phyloP scores from a whole-genome alignment of 2,797 vertebrate genomes.

The Columba guinea region DNA sequence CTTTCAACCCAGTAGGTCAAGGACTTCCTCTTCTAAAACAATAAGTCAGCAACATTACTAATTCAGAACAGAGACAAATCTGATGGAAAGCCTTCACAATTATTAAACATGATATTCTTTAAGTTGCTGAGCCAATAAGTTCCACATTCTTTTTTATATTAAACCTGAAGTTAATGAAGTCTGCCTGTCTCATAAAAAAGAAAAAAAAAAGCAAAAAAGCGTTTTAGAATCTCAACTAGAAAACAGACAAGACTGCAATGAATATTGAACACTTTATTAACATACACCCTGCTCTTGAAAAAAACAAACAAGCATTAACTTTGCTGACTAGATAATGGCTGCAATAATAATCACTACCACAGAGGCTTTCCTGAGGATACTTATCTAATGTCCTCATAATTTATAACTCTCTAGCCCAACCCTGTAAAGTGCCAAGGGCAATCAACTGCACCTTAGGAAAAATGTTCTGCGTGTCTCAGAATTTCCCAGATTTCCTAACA shows the following conservation, averaged over 20 bases:
- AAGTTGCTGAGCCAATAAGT: constrained; percentile 77
- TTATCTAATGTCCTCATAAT: constrained; percentile 54
- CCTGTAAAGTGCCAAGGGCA: constrained; percentile 34
- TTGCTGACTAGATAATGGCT: constrained; percentile 62
- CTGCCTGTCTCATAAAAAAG: constrained; percentile 52
- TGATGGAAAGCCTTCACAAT: constrained; percentile 78
- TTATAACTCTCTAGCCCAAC: constrained; percentile 23
- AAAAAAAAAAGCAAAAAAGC: constrained; percentile 14
- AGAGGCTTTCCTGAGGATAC: constrained; percentile 48
- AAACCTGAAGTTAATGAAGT: constrained; percentile 80
- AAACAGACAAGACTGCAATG: constrained; percentile 73
- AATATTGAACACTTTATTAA: constrained; percentile 75
- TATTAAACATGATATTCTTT: constrained; percentile 77
- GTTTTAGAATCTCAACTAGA: constrained; percentile 67
- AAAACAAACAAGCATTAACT: constrained; percentile 56
- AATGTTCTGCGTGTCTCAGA: background rate
- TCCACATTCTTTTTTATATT: constrained; percentile 76
- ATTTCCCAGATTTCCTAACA: background rate
- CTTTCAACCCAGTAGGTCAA: constrained; percentile 83
- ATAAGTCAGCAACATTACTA: constrained; percentile 82
- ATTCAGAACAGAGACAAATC: constrained; percentile 76
- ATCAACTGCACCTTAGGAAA: constrained; percentile 21
- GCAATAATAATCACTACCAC: constrained; percentile 58
- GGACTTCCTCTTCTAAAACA: constrained; percentile 81
- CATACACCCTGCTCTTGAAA: constrained; percentile 37